Evolutionary conservation across 2,888 invertebrate species (phyloP).

Genomic region (Tinea pellionella): DNA sequence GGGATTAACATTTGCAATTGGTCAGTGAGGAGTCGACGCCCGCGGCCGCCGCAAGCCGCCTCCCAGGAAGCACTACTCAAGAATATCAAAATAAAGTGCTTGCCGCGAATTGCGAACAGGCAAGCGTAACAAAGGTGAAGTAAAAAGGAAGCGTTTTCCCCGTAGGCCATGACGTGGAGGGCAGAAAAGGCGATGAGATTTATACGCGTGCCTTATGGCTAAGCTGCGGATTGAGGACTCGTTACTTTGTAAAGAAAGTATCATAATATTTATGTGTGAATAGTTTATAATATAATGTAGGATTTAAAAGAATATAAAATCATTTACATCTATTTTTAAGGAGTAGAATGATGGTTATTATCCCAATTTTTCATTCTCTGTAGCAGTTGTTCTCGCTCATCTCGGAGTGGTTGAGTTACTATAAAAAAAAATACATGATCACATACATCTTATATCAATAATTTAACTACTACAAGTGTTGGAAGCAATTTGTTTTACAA

Average conservation of each 20-base stretch:
- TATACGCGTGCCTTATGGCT: constrained; percentile 45
- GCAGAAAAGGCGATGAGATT: constrained; percentile 31
- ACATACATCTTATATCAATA: too few species aligned
- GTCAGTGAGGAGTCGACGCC: constrained; percentile 18
- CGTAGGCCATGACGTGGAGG: constrained; percentile 34
- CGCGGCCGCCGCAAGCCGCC: constrained; percentile 55
- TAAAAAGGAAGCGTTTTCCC: constrained; percentile 58
- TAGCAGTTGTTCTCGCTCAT: too few species aligned
- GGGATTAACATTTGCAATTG: constrained; percentile 2
- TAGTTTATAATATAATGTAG: too few species aligned
- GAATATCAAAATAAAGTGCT: constrained; percentile 58
- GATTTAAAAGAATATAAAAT: background rate
- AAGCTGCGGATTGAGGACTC: background rate
- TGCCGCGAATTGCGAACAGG: constrained; percentile 24
- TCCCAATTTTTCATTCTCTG: too few species aligned
- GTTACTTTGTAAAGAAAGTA: constrained; percentile 11
- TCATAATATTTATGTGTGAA: background rate
- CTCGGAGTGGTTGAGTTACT: background rate
- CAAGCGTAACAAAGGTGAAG: constrained; percentile 68
- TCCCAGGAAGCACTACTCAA: constrained; percentile 66
- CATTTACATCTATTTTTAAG: too few species aligned
- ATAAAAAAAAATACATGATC: background rate
- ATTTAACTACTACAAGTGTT: constrained; percentile 18
- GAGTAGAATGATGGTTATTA: too few species aligned
- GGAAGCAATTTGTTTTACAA: constrained; percentile 60